A percentile compares a stretch with the other conserved stretches of the same genome.
These are phyloP conservation scores for Drosophila tanythrix DNA, from an alignment of 2,888 invertebrate genomes.

Conservation along the genomic window DNA sequence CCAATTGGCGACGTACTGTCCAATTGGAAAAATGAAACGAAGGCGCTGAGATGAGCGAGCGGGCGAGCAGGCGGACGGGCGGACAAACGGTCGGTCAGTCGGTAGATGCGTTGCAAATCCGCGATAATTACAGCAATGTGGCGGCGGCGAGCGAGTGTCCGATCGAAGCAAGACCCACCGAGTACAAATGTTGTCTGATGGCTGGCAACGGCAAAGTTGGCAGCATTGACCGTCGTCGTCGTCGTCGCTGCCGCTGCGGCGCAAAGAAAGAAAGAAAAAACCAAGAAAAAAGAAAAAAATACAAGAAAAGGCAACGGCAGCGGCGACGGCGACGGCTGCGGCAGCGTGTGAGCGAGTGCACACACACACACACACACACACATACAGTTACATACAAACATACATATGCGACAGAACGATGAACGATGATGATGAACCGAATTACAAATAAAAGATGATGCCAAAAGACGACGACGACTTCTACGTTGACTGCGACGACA, in stretches of 20 bases:
- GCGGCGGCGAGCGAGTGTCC: constrained; percentile 66
- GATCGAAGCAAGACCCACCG: constrained; percentile 82
- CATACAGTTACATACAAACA: constrained; percentile 55
- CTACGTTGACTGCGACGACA: constrained; percentile 78
- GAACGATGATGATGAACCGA: constrained; percentile 85
- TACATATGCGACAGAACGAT: constrained; percentile 82
- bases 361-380: constrained; percentile 48
- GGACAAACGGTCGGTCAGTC: not conserved
- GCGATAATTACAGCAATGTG: constrained; percentile 63
- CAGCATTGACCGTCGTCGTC: constrained; percentile 74
- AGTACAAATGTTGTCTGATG: constrained; percentile 82
- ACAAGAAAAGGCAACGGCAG: constrained; percentile 62
- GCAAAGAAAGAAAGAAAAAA: constrained; percentile 61
- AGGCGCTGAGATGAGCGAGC: not conserved
- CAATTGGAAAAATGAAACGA: constrained; percentile 38
- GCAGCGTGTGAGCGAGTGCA: constrained; percentile 62
- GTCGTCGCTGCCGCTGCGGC: constrained; percentile 68
- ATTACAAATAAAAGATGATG: constrained; percentile 85
- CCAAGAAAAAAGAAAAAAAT: constrained; percentile 48
- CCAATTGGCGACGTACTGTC: constrained; percentile 42
- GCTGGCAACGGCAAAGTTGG: constrained; percentile 78
- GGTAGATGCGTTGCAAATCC: constrained; percentile 32
- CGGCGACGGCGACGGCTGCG: constrained; percentile 27
- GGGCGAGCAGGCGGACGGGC: not conserved
- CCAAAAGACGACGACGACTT: constrained; percentile 81